A percentile compares a stretch with the other conserved stretches of the same genome.
phyloP scores from a whole-genome alignment of 1,140 invertebrate species.

The Bombus waltoni region DNA sequence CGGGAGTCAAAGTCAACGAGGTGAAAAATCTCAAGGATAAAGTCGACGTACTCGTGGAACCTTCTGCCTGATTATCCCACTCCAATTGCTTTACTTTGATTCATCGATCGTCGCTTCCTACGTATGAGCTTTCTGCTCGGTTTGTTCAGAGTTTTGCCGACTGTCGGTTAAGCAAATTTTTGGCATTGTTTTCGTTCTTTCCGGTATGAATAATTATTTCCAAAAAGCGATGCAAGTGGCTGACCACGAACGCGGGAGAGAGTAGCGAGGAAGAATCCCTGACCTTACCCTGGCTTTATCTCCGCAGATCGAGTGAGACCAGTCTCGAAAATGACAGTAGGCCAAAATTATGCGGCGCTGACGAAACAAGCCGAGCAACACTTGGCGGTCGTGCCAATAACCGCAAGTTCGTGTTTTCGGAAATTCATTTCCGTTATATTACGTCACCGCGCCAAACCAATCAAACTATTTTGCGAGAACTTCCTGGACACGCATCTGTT shows the following conservation, averaged over 20 bases:
- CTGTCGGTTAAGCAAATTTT: background rate
- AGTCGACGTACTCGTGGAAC: conserved; percentile 7
- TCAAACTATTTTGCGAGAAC: background rate
- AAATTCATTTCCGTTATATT: conserved; percentile 60
- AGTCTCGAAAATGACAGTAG: conserved; percentile 54
- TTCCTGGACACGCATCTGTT: background rate
- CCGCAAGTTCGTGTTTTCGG: conserved; percentile 50
- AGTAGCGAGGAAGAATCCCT: conserved; percentile 58
- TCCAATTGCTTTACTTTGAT: background rate
- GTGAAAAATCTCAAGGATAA: background rate
- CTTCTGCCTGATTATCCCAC: background rate
- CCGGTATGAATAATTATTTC: no score
- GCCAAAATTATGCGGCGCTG: conserved; percentile 68
- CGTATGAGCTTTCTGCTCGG: background rate
- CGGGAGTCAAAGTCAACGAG: background rate
- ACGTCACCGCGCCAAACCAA: conserved; percentile 16
- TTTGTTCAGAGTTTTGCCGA: background rate
- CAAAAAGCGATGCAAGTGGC: no score
- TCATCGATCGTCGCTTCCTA: background rate
- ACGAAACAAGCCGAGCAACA: conserved; percentile 68
- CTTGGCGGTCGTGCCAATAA: conserved; percentile 71
- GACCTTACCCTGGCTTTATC: conserved; percentile 65
- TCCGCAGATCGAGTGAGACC: conserved; percentile 30
- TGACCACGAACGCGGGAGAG: background rate
- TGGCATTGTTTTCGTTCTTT: background rate